phyloP scores from a whole-genome alignment of 2,888 invertebrate genomes.

The Actias luna region DNA sequence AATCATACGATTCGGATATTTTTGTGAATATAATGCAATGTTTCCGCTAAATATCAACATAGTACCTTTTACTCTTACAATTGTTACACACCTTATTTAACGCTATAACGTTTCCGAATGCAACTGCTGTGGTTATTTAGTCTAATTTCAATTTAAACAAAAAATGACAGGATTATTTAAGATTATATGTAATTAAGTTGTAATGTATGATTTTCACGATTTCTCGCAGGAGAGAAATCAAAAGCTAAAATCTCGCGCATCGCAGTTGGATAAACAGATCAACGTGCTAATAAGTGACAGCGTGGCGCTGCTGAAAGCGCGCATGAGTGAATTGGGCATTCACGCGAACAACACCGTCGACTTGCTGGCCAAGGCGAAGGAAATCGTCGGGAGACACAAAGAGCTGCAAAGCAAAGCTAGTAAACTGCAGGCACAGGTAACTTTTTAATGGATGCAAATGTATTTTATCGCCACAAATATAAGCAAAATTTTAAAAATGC shows the following conservation, averaged over 20 bases:
- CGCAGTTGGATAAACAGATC: constrained; percentile 96
- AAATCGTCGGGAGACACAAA: constrained; percentile 95
- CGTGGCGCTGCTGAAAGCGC: constrained; percentile 91
- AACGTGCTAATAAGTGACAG: constrained; percentile 95
- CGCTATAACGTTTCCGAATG: no score
- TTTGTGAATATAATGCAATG: background rate
- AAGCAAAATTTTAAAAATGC: background rate
- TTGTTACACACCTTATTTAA: background rate
- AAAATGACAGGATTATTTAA: background rate
- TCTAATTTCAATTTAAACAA: background rate
- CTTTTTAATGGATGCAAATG: constrained; percentile 17
- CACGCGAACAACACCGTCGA: constrained; percentile 93
- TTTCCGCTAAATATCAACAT: background rate
- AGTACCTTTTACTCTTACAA: background rate
- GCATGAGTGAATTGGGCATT: constrained; percentile 96
- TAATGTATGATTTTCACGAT: background rate
- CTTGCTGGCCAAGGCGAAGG: constrained; percentile 92
- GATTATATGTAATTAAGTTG: background rate
- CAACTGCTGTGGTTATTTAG: background rate
- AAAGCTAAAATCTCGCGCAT: constrained; percentile 90
- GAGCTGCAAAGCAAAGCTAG: constrained; percentile 94
- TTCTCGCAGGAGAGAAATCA: constrained; percentile 86
- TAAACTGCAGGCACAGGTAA: constrained; percentile 92
- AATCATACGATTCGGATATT: background rate
- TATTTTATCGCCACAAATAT: background rate